Conservation (phyloP, 2,888 invertebrate genomes). For the Limnephilus rhombicus region DNA sequence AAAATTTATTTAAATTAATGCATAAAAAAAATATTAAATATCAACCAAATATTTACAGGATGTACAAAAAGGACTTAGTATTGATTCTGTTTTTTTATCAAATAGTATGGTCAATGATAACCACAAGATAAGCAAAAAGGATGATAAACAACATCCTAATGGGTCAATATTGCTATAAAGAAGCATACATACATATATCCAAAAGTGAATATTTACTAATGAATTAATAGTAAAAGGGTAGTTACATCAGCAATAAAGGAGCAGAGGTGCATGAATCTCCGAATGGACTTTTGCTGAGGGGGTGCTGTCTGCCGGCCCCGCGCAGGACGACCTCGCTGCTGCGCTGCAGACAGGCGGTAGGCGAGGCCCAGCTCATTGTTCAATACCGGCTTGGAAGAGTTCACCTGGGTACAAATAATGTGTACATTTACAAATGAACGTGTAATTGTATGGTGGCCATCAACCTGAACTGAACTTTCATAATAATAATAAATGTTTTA, state of each 20-base stretch:
- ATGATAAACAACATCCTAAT: not conserved
- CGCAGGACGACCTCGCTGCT: conserved; percentile 72
- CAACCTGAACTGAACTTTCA: not conserved
- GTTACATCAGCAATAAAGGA: conserved; percentile 49
- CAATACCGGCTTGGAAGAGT: conserved; percentile 90
- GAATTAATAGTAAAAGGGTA: not conserved
- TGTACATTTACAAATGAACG: not conserved
- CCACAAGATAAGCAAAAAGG: conserved; percentile 26
- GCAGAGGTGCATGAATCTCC: conserved; percentile 51
- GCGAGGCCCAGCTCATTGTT: conserved; percentile 85
- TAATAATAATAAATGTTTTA: too few relatives aligned
- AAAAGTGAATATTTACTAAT: not conserved
- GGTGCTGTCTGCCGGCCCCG: conserved; percentile 43
- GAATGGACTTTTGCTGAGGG: conserved; percentile 52
- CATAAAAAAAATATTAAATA: too few relatives aligned
- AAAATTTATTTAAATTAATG: not conserved
- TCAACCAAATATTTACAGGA: not conserved
- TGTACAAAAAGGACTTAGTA: not conserved
- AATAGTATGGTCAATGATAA: conserved; percentile 17
- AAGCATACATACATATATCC: not conserved
- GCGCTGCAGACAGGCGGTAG: conserved; percentile 79
- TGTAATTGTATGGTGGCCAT: not conserved
- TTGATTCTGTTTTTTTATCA: not conserved
- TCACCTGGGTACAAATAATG: conserved; percentile 75
- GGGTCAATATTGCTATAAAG: not conserved